These are phyloP conservation scores for Sitophilus oryzae DNA, from an alignment of 1,140 invertebrate genomes.

Conservation along the genomic window DNA sequence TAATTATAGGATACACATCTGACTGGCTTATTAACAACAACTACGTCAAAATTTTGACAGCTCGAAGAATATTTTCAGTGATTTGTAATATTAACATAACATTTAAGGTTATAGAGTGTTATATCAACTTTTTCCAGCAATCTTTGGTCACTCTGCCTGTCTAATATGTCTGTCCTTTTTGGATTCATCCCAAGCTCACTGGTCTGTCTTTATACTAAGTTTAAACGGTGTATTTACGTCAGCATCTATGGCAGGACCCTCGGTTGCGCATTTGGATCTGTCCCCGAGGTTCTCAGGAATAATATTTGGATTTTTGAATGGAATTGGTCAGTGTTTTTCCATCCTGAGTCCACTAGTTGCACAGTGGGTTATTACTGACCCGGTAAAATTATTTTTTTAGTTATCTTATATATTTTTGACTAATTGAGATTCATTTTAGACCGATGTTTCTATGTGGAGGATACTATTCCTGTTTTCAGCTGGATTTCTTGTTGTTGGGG, in stretches of 20 bases:
- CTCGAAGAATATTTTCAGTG: neutral
- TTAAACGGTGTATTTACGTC: conserved; percentile 1
- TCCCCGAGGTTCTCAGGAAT: conserved; percentile 23
- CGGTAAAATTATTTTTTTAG: conserved; percentile 44
- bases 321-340: conserved; percentile 60
- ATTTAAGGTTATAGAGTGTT: neutral
- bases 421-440: neutral
- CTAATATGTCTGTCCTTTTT: conserved; percentile 7
- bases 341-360: conserved; percentile 63
- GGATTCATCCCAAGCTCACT: neutral
- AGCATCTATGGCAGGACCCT: conserved; percentile 6
- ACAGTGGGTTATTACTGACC: conserved; percentile 56
- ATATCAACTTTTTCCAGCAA: conserved; percentile 9
- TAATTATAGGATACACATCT: conserved; percentile 6
- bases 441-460: conserved; percentile 4
- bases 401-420: neutral
- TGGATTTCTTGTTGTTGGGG: conserved; percentile 3
- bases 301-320: conserved; percentile 51
- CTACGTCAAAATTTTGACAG: conserved; percentile 3
- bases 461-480: conserved; percentile 13
- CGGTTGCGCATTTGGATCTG: conserved; percentile 16
- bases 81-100: neutral
- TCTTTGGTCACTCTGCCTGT: conserved; percentile 5
- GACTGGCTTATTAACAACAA: conserved; percentile 10
- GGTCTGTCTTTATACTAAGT: conserved; percentile 8